phyloP scores from a whole-genome alignment of 2,113 vertebrate species.

The Antechinus stuartii region DNA sequence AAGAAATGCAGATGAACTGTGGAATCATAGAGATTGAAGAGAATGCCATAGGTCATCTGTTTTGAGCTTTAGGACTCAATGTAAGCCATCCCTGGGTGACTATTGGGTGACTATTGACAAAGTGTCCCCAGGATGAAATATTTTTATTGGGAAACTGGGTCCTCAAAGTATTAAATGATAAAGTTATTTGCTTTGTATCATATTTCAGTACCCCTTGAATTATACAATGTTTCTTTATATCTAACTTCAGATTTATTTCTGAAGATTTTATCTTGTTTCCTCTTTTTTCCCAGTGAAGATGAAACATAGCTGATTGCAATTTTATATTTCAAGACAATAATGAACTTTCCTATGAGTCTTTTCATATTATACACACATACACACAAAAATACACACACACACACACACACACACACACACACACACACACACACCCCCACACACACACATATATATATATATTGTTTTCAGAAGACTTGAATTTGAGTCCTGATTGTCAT shows the following conservation, averaged over 20 bases:
- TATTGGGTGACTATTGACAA: neutral
- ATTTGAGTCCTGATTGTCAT: neutral
- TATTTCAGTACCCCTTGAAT: constrained; percentile 6
- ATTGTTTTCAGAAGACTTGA: neutral
- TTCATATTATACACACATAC: neutral
- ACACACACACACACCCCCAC: no score
- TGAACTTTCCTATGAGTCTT: neutral
- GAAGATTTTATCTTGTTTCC: neutral
- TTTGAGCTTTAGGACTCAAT: neutral
- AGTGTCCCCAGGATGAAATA: neutral
- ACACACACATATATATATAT: no score
- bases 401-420: no score
- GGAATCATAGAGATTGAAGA: neutral
- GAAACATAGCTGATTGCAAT: neutral
- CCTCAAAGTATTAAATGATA: neutral
- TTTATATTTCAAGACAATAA: neutral
- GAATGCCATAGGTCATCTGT: neutral
- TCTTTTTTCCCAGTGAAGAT: neutral
- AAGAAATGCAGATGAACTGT: neutral
- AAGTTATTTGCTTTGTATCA: constrained; percentile 3
- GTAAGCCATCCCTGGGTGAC: neutral
- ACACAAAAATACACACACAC: no score
- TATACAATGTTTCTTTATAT: neutral
- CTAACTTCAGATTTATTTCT: constrained; percentile 28
- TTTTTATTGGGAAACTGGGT: neutral